phyloP scores from a whole-genome alignment of 2,113 vertebrate species.

The Aptenodytes patagonicus region DNA sequence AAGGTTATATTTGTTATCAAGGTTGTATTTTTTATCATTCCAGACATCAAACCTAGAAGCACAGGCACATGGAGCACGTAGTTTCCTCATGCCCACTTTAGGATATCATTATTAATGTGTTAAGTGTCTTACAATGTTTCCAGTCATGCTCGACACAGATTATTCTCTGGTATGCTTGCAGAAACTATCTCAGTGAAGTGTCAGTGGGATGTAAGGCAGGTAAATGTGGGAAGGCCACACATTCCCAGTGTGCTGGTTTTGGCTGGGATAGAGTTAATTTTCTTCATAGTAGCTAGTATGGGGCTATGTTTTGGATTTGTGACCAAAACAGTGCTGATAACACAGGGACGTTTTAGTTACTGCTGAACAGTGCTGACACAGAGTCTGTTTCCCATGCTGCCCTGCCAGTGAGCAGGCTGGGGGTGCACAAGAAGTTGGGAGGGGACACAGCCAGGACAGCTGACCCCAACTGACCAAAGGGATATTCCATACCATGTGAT shows the following conservation, averaged over 20 bases:
- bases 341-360: neutral
- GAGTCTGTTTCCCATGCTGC: neutral
- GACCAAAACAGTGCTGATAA: neutral
- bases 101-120: neutral
- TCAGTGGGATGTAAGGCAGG: neutral
- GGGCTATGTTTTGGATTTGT: neutral
- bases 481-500: no score
- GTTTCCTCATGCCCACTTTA: neutral
- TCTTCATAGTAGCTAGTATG: neutral
- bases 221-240: neutral
- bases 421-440: neutral
- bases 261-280: neutral
- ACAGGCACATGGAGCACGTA: neutral
- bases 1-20: neutral
- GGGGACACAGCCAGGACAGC: fast-evolving
- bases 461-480: neutral
- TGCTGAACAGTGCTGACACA: neutral
- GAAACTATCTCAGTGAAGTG: neutral
- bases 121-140: neutral
- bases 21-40: neutral
- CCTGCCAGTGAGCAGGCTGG: neutral
- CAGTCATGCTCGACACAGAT: neutral
- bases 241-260: neutral
- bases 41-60: neutral
- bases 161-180: neutral